Percentiles rank a stretch among this genome's conserved stretches.
These are phyloP conservation scores for Noctua pronuba DNA, from an alignment of 2,888 invertebrate species.

Conservation along the genomic window DNA sequence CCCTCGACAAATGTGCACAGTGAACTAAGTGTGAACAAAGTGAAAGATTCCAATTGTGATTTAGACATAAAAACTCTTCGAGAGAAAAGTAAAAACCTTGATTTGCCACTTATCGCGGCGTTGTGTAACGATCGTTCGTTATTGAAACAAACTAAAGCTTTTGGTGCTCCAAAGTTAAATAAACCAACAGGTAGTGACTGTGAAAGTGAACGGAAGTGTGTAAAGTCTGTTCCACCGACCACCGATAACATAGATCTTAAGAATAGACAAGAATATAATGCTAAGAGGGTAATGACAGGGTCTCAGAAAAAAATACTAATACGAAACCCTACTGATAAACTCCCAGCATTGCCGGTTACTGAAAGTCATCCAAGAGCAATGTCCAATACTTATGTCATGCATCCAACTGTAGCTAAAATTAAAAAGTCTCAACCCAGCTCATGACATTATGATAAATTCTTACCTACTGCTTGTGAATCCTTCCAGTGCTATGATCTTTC, in stretches of 20 bases:
- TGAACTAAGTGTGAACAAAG: constrained; percentile 81
- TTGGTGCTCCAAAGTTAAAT: constrained; percentile 93
- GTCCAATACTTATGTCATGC: constrained; percentile 93
- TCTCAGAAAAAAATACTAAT: constrained; percentile 87
- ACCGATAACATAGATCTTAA: constrained; percentile 87
- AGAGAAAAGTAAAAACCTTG: constrained; percentile 97
- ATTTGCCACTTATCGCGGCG: constrained; percentile 97
- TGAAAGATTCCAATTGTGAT: constrained; percentile 87
- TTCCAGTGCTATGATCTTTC: constrained; percentile 88
- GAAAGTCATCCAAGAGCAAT: constrained; percentile 91
- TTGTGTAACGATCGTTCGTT: constrained; percentile 97
- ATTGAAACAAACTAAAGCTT: constrained; percentile 96
- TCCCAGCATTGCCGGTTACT: constrained; percentile 92
- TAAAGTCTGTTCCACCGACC: constrained; percentile 85
- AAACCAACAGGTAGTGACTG: constrained; percentile 85
- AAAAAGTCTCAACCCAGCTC: constrained; percentile 87
- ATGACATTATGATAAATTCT: constrained; percentile 77
- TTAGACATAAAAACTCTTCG: constrained; percentile 95
- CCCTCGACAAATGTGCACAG: constrained; percentile 72
- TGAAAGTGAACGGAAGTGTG: constrained; percentile 86
- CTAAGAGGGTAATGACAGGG: constrained; percentile 93
- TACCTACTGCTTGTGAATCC: constrained; percentile 83
- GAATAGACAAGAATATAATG: constrained; percentile 87
- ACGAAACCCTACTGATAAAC: constrained; percentile 94
- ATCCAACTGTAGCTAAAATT: constrained; percentile 85